Base-by-base conservation (phyloP, 2,888 invertebrate genomes). In the Seladonia tumulorum region DNA sequence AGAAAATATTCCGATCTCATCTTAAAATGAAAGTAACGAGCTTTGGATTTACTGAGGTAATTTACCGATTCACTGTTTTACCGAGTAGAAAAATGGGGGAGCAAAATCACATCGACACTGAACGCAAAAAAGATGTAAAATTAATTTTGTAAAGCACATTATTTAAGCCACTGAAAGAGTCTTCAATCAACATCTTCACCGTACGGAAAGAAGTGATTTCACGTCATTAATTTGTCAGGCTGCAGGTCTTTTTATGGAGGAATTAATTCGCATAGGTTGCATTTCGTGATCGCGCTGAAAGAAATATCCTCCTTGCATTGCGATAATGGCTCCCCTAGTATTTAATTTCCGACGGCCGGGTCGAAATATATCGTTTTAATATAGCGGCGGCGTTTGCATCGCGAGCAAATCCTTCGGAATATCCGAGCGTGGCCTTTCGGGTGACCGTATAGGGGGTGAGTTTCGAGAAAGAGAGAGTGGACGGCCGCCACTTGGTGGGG, bases 311-410 rank as follows among this genome's bases (percentile, higher is more conserved):
- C 35, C 45, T 42, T 45, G n/a, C 7, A 12, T n/a, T 35, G 73
- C 29, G 86, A 42, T 79, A 85, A 85, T 70, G 72, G 57, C 53
- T 49, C 57, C 60, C 66, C 57, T 39, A 79, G 81, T 68, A 75
- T 78, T 78, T 85, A 79, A 90, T 87, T 87, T 71, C 70, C 68
- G 22, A 76, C 42, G 66, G 49, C 22, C 63, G 57, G 49, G 63
- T 29, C 83, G 78, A 89, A 92, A 93, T 93, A 93, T 93, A 93
- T 93, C 91, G 93, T 92, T 93, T 93, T 93, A 93, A 93, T 93
- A 93, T 93, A 91, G 90, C 87, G 86, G 85, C 90, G 88, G 49
- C 88, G 92, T 93, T 93, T 92, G 92, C 92, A 92, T 92, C 90
- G 90, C 91, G 90, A 90, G 88, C 90, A 92, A 93, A 94, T 92